Evolutionary conservation across 2,888 invertebrate species (phyloP).

Genomic region (Ormyrus labotus): DNA sequence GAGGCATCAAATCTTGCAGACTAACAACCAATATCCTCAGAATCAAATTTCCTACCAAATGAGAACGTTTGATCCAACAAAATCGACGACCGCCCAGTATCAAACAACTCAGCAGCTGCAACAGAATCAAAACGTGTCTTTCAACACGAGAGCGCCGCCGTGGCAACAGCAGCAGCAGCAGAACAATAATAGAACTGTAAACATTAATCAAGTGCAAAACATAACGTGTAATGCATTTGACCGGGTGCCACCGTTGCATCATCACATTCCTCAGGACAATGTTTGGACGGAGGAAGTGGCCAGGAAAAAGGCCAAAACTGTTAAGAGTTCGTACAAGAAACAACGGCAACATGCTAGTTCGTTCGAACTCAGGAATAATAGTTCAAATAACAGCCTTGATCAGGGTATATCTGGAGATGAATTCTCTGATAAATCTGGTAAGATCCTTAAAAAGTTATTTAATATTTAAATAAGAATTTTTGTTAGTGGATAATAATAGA

Average conservation of each 20-base stretch:
- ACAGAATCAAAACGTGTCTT: constrained; percentile 66
- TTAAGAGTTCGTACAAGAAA: constrained; percentile 77
- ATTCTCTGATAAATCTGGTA: constrained; percentile 68
- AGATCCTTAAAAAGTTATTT: constrained; percentile 18
- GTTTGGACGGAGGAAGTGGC: constrained; percentile 79
- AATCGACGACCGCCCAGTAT: constrained; percentile 64
- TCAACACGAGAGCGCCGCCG: constrained; percentile 78
- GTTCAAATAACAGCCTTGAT: constrained; percentile 63
- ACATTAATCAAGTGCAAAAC: constrained; percentile 64
- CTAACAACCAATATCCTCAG: constrained; percentile 67
- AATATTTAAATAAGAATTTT: constrained; percentile 61
- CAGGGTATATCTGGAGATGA: constrained; percentile 66
- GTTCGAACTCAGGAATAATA: constrained; percentile 54
- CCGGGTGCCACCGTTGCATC: constrained; percentile 85
- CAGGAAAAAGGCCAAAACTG: constrained; percentile 79
- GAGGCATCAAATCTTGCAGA: constrained; percentile 69
- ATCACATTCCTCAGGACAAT: constrained; percentile 80
- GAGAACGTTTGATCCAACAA: constrained; percentile 72
- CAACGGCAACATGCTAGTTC: constrained; percentile 65
- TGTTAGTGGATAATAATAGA: neutral
- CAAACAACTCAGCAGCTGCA: constrained; percentile 63
- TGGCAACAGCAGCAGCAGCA: constrained; percentile 76
- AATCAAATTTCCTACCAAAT: constrained; percentile 69
- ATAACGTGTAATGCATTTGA: constrained; percentile 80
- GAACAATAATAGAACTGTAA: constrained; percentile 43